These are phyloP conservation scores for Caerostris extrusa DNA, from an alignment of 1,140 invertebrate genomes.

Conservation along the genomic window DNA sequence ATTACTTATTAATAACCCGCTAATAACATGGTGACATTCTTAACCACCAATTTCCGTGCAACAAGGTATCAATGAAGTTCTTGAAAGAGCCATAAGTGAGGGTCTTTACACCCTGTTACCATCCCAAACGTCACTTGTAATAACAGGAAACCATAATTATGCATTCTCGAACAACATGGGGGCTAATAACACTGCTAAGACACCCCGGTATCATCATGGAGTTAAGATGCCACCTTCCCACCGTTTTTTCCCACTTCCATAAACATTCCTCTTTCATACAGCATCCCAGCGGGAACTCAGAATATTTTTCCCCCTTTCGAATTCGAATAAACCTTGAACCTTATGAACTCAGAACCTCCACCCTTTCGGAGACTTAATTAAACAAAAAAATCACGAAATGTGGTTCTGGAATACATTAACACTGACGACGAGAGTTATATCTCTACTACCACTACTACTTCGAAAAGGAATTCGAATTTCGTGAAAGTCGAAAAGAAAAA, in stretches of 20 bases:
- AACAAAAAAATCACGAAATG: conserved; percentile 7
- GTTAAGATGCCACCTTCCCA: neutral
- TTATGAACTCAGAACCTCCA: neutral
- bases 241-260: neutral
- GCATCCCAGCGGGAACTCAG: neutral
- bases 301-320: neutral
- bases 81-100: neutral
- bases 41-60: too few relatives aligned
- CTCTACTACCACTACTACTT: neutral
- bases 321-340: neutral
- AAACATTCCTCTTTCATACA: neutral
- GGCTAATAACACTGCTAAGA: neutral
- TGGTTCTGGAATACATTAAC: neutral
- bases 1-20: too few relatives aligned
- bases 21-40: too few relatives aligned
- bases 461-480: neutral
- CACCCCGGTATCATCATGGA: neutral
- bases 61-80: neutral
- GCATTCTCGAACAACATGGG: neutral
- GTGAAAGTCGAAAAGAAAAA: neutral
- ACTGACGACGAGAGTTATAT: neutral
- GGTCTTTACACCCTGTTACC: neutral
- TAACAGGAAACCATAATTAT: conserved; percentile 8
- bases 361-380: neutral
- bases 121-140: neutral